Evolutionary conservation across 1,140 invertebrate species (phyloP), one percentile per base, ranked within the genome.

Genomic region (Eriosoma lanigerum): DNA sequence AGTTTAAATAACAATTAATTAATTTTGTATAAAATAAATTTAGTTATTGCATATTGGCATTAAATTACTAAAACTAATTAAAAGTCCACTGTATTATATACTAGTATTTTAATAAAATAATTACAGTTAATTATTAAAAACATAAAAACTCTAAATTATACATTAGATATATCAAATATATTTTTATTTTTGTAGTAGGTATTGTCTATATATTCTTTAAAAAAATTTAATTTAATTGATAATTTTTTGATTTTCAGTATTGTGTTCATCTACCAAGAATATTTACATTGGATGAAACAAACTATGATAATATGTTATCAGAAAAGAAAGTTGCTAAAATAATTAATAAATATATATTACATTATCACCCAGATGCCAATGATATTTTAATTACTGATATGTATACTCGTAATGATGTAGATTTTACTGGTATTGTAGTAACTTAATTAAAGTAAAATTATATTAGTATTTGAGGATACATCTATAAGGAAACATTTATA

Each of bases 311-410:
- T 0, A 56, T 56, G 26, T 3, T 58, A 38, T 75, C 29, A 15
- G 29, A 32, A 32, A 75, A 58, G 15, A 24, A 38, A 24, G 1
- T 75, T 15, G 32, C 52, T 38, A 26, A 6, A 19, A 17, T 44
- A n/a, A 15, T 75, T 38, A 32, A 75, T 38, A 38, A 54, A 12
- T 56, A 58, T 12, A 56, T 75, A 38, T 32, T 75, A 15, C 72
- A 75, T 13, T 56, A 21, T 56, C 52, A 75, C 38, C 72, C 72
- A 17, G 52, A 58, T 19, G 13, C 72, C 32, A 56, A 46, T 0
- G 52, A 75, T 0, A 58, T 56, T 10, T 10, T 19, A 21, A 56
- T 75, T 6, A n/a, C n/a, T 8, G n/a, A 75, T 8, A 38, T 24
- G 17, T 75, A 75, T 12, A 17, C 12, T 44, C 52, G 52, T 38